Evolutionary conservation across 30 jellyfish, hydroid and myxozoan genomes (phyloP).

Genomic region (Turritopsis dohrnii): DNA sequence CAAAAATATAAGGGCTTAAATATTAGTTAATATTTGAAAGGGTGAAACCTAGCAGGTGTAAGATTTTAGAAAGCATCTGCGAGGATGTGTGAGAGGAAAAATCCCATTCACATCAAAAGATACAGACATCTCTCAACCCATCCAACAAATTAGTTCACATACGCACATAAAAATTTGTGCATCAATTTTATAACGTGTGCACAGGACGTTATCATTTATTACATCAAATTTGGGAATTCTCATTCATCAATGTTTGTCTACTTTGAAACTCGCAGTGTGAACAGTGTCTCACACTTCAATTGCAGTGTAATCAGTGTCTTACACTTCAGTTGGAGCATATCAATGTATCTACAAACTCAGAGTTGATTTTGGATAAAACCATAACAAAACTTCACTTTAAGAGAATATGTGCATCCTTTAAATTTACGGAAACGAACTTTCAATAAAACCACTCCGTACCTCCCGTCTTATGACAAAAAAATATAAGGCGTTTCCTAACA

Average conservation of each 20-base stretch:
- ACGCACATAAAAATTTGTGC: not conserved
- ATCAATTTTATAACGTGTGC: not conserved
- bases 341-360: too few species aligned
- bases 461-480: too few species aligned
- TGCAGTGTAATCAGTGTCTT: too few species aligned
- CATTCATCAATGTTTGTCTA: not conserved
- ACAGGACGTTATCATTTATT: not conserved
- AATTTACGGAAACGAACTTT: not conserved
- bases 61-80: not conserved
- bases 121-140: not conserved
- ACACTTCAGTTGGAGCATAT: too few species aligned
- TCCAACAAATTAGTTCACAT: not conserved
- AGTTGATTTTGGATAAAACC: not conserved
- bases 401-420: not conserved
- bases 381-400: not conserved
- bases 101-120: not conserved
- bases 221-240: not conserved
- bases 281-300: too few species aligned
- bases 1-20: too few species aligned
- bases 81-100: not conserved
- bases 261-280: not conserved
- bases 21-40: too few species aligned
- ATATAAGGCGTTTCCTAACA: not conserved
- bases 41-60: too few species aligned
- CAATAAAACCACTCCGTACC: not conserved